A percentile compares a stretch with the other conserved stretches of the same genome.
Conservation (phyloP, 1,140 invertebrate species). For the Lasioglossum baleicum region DNA sequence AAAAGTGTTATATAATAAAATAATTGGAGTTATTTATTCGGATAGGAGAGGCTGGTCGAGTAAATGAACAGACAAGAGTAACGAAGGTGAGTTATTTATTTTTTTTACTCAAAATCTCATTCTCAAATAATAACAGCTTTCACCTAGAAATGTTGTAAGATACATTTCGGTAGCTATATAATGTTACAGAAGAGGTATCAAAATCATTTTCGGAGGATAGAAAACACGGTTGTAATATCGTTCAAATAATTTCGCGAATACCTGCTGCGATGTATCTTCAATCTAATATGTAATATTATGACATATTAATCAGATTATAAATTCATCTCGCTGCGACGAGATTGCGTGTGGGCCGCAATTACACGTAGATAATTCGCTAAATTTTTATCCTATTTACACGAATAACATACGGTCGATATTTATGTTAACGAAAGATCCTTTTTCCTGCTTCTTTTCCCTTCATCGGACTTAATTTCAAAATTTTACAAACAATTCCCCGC, state of each 20-base stretch:
- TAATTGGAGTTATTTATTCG: not conserved
- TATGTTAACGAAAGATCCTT: constrained; percentile 69
- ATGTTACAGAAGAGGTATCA: constrained; percentile 71
- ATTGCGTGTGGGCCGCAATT: constrained; percentile 58
- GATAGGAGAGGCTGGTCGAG: not conserved
- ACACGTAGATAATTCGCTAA: constrained; percentile 74
- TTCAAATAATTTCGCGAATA: constrained; percentile 65
- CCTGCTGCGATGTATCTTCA: constrained; percentile 65
- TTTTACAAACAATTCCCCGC: constrained; percentile 70
- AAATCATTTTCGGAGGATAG: constrained; percentile 76
- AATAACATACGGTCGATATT: constrained; percentile 75
- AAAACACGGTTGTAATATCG: constrained; percentile 70
- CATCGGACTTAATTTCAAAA: constrained; percentile 64
- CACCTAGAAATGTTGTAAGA: constrained; percentile 69
- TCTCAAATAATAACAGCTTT: constrained; percentile 76
- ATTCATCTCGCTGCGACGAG: constrained; percentile 57
- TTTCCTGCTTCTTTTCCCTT: constrained; percentile 18
- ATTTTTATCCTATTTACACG: constrained; percentile 79
- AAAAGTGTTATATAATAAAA: too few species aligned
- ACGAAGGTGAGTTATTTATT: constrained; percentile 76
- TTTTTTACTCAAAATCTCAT: constrained; percentile 71
- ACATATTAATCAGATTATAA: constrained; percentile 74
- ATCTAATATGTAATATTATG: constrained; percentile 74
- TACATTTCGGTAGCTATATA: constrained; percentile 66
- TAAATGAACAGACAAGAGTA: constrained; percentile 42